Evolutionary conservation across 2,888 invertebrate genomes (phyloP).

Genomic region (Netelia melanura): DNA sequence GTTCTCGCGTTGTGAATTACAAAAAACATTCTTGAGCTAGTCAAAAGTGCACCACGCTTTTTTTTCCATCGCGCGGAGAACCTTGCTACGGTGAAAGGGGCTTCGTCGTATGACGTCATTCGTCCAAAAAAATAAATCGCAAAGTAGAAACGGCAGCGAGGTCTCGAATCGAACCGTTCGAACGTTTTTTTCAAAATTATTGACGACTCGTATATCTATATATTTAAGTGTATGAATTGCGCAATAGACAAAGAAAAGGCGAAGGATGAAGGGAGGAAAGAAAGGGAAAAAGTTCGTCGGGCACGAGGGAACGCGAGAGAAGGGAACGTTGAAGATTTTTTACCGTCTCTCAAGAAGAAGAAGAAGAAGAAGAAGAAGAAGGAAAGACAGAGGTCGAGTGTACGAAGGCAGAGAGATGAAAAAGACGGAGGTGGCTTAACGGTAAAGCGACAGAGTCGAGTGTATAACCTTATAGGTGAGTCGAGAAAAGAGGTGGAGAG

Average conservation of each 20-base stretch:
- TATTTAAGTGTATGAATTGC: not conserved
- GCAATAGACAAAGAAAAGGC: constrained; percentile 17
- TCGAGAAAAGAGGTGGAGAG: constrained; percentile 66
- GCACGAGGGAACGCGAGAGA: constrained; percentile 15
- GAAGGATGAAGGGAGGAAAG: constrained; percentile 27
- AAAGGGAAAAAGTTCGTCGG: constrained; percentile 18
- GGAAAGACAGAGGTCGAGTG: constrained; percentile 63
- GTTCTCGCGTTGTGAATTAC: not conserved
- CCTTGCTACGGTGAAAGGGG: constrained; percentile 70
- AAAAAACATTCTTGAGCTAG: no score
- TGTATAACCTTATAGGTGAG: constrained; percentile 80
- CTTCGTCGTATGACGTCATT: constrained; percentile 70
- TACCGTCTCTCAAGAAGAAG: constrained; percentile 29
- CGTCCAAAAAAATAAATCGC: constrained; percentile 22
- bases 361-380: constrained; percentile 53
- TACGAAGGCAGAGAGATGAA: constrained; percentile 70
- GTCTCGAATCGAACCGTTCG: not conserved
- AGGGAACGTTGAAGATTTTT: constrained; percentile 20
- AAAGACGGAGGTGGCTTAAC: constrained; percentile 78
- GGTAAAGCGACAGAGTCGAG: constrained; percentile 76
- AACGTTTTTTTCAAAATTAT: not conserved
- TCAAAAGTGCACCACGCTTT: no score
- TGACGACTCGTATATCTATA: no score
- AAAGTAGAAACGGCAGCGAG: not conserved
- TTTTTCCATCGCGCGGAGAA: no score